These are phyloP conservation scores for Geopemphigus sp. DNA, from an alignment of 1,140 invertebrate genomes.

Conservation along the genomic window DNA sequence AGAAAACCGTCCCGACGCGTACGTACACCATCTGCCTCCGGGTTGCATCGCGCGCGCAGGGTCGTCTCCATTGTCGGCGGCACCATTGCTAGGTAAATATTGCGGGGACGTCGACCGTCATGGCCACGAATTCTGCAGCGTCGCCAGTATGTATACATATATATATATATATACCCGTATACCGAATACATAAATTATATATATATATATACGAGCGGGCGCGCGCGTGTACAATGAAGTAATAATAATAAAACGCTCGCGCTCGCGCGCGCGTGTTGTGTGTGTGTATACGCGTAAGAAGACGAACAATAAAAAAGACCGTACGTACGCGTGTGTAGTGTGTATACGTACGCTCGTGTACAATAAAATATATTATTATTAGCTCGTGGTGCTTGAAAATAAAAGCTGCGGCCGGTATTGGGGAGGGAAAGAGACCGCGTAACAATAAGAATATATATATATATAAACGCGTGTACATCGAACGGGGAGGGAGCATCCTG, in stretches of 20 bases:
- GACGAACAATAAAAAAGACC: slow-evolving; percentile 33
- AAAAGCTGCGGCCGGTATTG: background rate
- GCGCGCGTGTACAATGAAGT: background rate
- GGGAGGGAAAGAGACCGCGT: background rate
- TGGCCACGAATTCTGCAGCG: background rate
- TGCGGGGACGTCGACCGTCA: slow-evolving; percentile 17
- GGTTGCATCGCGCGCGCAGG: background rate
- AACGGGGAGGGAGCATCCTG: too few species aligned
- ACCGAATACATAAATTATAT: background rate
- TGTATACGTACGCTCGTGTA: background rate
- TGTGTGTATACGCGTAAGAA: background rate
- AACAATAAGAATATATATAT: background rate
- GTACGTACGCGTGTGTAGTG: background rate
- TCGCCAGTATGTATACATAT: too few species aligned
- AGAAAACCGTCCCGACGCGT: slow-evolving; percentile 20
- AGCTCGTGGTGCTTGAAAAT: slow-evolving; percentile 19
- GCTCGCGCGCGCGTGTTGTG: too few species aligned
- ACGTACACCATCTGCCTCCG: slow-evolving; percentile 25
- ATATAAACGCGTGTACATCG: too few species aligned
- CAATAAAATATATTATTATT: background rate
- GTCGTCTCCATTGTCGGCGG: slow-evolving; percentile 5
- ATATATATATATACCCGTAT: too few species aligned
- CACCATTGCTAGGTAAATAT: slow-evolving; percentile 19
- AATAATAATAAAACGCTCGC: background rate
- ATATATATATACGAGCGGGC: background rate